These are phyloP conservation scores for Spodoptera frugiperda DNA, from an alignment of 1,140 invertebrate genomes.

Conservation along the genomic window DNA sequence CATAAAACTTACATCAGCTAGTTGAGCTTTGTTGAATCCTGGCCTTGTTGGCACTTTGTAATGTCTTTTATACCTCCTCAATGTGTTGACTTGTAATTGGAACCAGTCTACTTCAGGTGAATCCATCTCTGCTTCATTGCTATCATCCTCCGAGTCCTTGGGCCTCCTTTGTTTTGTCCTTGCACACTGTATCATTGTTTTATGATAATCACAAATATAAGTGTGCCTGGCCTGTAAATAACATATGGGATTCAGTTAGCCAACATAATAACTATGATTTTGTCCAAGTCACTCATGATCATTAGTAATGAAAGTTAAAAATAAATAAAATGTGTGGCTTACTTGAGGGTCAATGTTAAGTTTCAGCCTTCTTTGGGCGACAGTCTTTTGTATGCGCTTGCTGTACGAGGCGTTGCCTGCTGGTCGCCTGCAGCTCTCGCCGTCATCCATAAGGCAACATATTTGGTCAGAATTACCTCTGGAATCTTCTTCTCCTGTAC, in stretches of 20 bases:
- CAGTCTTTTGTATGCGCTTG: slow-evolving; percentile 98
- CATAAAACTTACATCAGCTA: slow-evolving; percentile 95
- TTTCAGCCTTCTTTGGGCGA: slow-evolving; percentile 96
- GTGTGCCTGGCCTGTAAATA: slow-evolving; percentile 94
- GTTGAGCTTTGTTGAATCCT: slow-evolving; percentile 96
- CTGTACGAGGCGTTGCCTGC: slow-evolving; percentile 98
- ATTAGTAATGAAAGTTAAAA: slow-evolving; percentile 47
- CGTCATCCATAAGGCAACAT: slow-evolving; percentile 97
- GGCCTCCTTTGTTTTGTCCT: slow-evolving; percentile 93
- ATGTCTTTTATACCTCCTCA: slow-evolving; percentile 96
- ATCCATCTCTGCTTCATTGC: slow-evolving; percentile 95
- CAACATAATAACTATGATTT: slow-evolving; percentile 35
- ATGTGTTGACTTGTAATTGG: slow-evolving; percentile 96
- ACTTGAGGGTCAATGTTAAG: slow-evolving; percentile 95
- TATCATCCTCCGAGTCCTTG: slow-evolving; percentile 97
- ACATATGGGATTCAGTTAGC: slow-evolving; percentile 29
- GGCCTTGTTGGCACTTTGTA: slow-evolving; percentile 96
- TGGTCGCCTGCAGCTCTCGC: slow-evolving; percentile 93
- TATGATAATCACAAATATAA: slow-evolving; percentile 99
- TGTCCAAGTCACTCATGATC: slow-evolving; percentile 16
- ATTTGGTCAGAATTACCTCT: slow-evolving; percentile 94
- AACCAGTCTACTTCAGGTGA: slow-evolving; percentile 97
- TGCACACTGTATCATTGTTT: slow-evolving; percentile 97
- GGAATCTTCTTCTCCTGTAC: slow-evolving; percentile 95
- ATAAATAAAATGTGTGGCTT: slow-evolving; percentile 49